Evolutionary conservation across 2,888 invertebrate genomes (phyloP), one percentile per base, ranked within the genome.

Genomic region (Clunio marinus): DNA sequence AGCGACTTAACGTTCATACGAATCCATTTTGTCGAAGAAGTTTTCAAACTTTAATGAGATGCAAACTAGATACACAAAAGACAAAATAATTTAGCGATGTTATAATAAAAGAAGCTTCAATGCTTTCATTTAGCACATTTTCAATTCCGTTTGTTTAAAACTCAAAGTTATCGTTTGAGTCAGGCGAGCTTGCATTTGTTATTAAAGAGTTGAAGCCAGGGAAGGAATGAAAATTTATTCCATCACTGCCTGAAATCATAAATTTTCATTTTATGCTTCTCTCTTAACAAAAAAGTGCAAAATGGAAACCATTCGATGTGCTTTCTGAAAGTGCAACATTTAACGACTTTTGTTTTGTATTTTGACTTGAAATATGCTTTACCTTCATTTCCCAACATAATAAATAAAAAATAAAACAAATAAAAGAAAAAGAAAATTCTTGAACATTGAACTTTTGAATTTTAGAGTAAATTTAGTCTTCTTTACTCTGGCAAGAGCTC

Each of bases 31-130:
- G n/a, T n/a, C n/a, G n/a, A n/a, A n/a, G n/a, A n/a, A n/a, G n/a
- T n/a, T n/a, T n/a, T n/a, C n/a, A 22, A 51, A 22, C 51, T 17
- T 22, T 51, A 51, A 51, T 51, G 51, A 51, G 2, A 51, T 41
- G 41, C 41, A 51, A 17, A 13, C 20, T 51, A 22, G 2, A 22
- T 20, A 22, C 2, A 22, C 22, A 22, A 51, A 51, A 51, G 51
- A 51, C 51, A 22, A 17, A 22, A 51, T 51, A 51, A 51, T 51
- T 51, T 22, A 7, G 51, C 15, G 13, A 15, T n/a, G 15, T 10
- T 41, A 13, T 22, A 17, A 51, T 51, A 20, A 51, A 51, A 41
- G 10, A 15, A 15, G 15, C 10, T 7, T 41, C 41, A 15, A 13
- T 3, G 41, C n/a, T n/a, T n/a, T n/a, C n/a, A n/a, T n/a, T 41